Percentiles rank a stretch among this genome's conserved stretches.
Evolutionary conservation across 1,140 invertebrate species (phyloP).

Genomic region (Copidosoma floridanum): DNA sequence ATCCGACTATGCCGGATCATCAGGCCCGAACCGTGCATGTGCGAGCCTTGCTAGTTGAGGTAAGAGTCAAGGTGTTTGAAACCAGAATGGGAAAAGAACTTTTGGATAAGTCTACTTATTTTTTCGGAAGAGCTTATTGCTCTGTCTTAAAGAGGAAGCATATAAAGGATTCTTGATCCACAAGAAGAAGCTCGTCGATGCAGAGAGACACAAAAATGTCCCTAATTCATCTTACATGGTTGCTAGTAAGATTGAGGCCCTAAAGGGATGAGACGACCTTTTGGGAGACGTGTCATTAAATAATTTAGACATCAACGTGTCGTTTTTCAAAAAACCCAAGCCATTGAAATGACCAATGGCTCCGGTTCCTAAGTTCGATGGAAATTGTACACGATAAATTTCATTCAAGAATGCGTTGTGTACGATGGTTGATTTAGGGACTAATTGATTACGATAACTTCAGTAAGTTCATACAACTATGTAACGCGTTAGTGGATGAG

Average conservation of each 20-base stretch:
- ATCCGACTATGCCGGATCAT: too few species aligned
- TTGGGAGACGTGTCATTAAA: too few species aligned
- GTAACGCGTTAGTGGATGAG: conserved; percentile 2
- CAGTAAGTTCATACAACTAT: conserved; percentile 20
- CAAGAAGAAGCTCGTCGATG: too few species aligned
- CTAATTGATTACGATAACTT: conserved; percentile 13
- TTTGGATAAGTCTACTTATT: too few species aligned
- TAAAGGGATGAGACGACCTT: not conserved
- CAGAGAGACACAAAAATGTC: not conserved
- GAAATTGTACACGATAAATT: conserved; percentile 6
- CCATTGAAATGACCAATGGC: not conserved
- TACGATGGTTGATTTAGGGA: conserved; percentile 13
- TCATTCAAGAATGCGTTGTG: conserved; percentile 14
- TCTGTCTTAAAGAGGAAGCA: too few species aligned
- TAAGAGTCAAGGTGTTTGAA: too few species aligned
- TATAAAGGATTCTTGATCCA: too few species aligned
- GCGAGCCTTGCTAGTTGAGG: too few species aligned
- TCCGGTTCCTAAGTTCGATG: not conserved
- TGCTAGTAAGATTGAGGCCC: not conserved
- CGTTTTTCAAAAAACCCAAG: not conserved
- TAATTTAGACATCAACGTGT: not conserved
- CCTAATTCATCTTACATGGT: not conserved
- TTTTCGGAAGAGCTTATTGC: too few species aligned
- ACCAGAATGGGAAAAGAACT: too few species aligned
- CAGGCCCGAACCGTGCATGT: too few species aligned